These are phyloP conservation scores for Thaumetopoea pityocampa DNA, from an alignment of 1,140 invertebrate species.

Conservation along the genomic window DNA sequence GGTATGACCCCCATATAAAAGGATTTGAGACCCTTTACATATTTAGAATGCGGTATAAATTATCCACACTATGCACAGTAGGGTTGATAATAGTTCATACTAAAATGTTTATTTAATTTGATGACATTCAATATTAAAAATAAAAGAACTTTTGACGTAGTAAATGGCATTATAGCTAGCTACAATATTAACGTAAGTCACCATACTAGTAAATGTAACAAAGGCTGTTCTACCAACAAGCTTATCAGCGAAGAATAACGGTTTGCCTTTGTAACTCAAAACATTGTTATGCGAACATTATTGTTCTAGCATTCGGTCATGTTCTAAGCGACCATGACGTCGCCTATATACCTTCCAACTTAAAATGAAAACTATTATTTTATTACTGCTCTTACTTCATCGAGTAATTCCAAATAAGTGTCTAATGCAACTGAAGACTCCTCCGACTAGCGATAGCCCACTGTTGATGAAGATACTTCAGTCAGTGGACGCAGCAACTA, in stretches of 20 bases:
- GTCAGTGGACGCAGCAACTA: slow-evolving; percentile 39
- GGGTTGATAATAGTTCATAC: too few species aligned
- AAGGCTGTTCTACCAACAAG: background rate
- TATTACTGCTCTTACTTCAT: slow-evolving; percentile 3
- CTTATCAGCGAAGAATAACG: slow-evolving; percentile 14
- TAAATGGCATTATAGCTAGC: too few species aligned
- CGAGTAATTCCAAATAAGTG: slow-evolving; percentile 4
- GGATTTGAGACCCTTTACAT: too few species aligned
- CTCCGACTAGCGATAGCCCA: slow-evolving; percentile 26
- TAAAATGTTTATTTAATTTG: too few species aligned
- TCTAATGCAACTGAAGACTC: slow-evolving; percentile 10
- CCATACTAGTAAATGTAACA: background rate
- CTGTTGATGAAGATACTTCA: slow-evolving; percentile 41
- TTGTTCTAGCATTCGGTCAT: slow-evolving; percentile 11
- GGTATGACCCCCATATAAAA: too few species aligned
- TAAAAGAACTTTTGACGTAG: too few species aligned
- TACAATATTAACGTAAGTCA: too few species aligned
- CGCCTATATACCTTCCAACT: slow-evolving; percentile 13
- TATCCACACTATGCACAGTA: too few species aligned
- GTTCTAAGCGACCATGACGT: slow-evolving; percentile 16
- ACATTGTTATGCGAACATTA: slow-evolving; percentile 16
- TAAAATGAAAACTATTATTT: slow-evolving; percentile 18
- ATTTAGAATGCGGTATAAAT: too few species aligned
- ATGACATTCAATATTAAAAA: too few species aligned
- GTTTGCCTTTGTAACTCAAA: slow-evolving; percentile 10